Evolutionary conservation across 2,888 invertebrate genomes (phyloP).

Genomic region (Isotomurus palustris): DNA sequence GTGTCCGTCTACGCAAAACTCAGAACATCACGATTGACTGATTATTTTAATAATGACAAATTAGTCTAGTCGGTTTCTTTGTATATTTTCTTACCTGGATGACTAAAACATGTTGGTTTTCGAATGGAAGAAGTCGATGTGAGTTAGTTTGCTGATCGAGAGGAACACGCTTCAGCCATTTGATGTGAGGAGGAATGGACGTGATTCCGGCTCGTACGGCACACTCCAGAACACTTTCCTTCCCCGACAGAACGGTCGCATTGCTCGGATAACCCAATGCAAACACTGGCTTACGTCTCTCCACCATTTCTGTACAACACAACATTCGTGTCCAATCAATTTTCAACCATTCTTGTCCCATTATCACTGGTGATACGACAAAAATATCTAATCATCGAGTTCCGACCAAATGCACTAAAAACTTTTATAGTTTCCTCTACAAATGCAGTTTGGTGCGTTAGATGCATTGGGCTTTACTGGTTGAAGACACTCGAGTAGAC

Average conservation of each 20-base stretch:
- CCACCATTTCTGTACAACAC: slow-evolving; percentile 36
- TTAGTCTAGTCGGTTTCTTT: no score
- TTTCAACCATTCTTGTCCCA: background rate
- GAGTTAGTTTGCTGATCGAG: slow-evolving; percentile 31
- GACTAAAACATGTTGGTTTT: slow-evolving; percentile 44
- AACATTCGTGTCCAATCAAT: no score
- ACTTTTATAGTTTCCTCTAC: no score
- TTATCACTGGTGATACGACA: background rate
- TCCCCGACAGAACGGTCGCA: slow-evolving; percentile 41
- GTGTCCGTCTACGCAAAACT: no score
- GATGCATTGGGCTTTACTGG: no score
- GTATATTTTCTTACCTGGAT: slow-evolving; percentile 37
- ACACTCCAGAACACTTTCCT: slow-evolving; percentile 44
- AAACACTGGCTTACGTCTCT: slow-evolving; percentile 41
- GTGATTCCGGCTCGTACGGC: slow-evolving; percentile 40
- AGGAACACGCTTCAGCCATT: slow-evolving; percentile 45
- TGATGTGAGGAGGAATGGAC: slow-evolving; percentile 44
- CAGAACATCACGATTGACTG: no score
- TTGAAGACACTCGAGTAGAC: no score
- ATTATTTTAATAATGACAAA: no score
- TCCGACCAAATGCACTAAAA: no score
- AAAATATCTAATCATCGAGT: background rate
- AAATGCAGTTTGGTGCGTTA: no score
- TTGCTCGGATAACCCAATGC: slow-evolving; percentile 41
- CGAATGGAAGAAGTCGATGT: slow-evolving; percentile 40